Evolutionary conservation across 2,113 vertebrate species (phyloP), one percentile per base, ranked within the genome.

Genomic region (Misgurnus mizolepis): DNA sequence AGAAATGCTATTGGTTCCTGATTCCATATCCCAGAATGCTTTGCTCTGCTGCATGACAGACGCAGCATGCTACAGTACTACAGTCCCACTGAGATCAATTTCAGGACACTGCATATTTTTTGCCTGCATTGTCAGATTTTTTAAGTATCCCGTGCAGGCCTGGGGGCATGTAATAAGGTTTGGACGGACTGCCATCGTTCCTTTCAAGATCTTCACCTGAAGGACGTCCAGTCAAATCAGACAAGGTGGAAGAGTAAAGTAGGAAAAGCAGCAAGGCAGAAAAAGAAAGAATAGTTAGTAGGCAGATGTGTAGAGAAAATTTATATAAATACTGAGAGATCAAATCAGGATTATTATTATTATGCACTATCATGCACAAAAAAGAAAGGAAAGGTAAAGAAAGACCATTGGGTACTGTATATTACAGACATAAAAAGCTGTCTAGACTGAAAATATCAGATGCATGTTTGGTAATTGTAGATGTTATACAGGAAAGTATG

Each of bases 171-270:
- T 94, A 96, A 94, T 97, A 98, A 62, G 97, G 97, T 88, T 94
- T 97, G 89, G 94, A 92, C 81, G 95, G 88, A 78, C 96, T 96
- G 83, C 96, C 97, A 7, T 98, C 95, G 56, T 99, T 98, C 88
- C 96, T 95, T 92, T 99, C 97, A 84, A 99, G 90, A 89, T 99
- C 97, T 95, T 98, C 97, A 89, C 97, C 97, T 99, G 92, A 86
- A 74, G 72, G 79, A 47, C 11, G 83, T 18, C 47, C 39, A 67
- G 9, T 17, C 60, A 47, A 50, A 65, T 49, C 53, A 79, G 55
- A 64, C 15, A 45, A 45, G 66, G 2, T 27, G 15, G 65, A 40
- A 70, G 58, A 64, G 22, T 49, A 67, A 87, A 41, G 61, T 58
- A 73, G 58, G 49, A 76, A n/a, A 53, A 67, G 40, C n/a, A 61